Base-by-base conservation (phyloP, 2,113 vertebrate species). In the Gnathonemus longibarbis region DNA sequence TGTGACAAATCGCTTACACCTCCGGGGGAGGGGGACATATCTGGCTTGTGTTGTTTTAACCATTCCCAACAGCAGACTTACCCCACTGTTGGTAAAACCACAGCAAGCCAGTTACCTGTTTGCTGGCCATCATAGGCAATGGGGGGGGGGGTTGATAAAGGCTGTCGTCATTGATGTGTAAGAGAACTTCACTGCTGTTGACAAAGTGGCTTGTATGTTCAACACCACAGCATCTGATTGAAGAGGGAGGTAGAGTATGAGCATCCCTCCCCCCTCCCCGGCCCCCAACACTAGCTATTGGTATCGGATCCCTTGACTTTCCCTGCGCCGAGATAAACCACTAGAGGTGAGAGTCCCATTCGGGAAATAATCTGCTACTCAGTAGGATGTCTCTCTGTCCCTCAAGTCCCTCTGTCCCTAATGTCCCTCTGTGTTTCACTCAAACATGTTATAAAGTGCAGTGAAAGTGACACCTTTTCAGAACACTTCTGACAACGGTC, bases 41-140 rank as follows among this genome's bases (percentile, higher is more conserved):
- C 97, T 96, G 96, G 95, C 94, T 92, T 93, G 91, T 98, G 96
- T 98, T 98, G 97, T 97, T 97, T 95, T 98, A 98, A 98, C 97
- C 96, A 95, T 95, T 95, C 95, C 91, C 92, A 95, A 95, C 91
- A 93, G 92, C 91, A 96, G 94, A 96, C 96, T 94, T 95, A 96
- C 96, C 95, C 96, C 94, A 91, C 31, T 95, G 96, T 96, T 97
- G 96, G 96, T 96, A 95, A 84, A 84, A 48, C 39, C 15, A 96
- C 95, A 95, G 95, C 96, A 96, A 95, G 96, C 96, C 95, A 95
- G 94, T 94, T 97, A 95, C 94, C 95, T 91, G 96, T 88, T 13
- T 86, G 24, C 24, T 45, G 46, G 45, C 83, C 21, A 84, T 45
- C 83, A 3, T 84, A 48, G 21, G 42, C 46, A 35, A n/a, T 5